A percentile compares a stretch with the other conserved stretches of the same genome.
phyloP scores from a whole-genome alignment of 2,797 vertebrate genomes.

The Podargus strigoides region DNA sequence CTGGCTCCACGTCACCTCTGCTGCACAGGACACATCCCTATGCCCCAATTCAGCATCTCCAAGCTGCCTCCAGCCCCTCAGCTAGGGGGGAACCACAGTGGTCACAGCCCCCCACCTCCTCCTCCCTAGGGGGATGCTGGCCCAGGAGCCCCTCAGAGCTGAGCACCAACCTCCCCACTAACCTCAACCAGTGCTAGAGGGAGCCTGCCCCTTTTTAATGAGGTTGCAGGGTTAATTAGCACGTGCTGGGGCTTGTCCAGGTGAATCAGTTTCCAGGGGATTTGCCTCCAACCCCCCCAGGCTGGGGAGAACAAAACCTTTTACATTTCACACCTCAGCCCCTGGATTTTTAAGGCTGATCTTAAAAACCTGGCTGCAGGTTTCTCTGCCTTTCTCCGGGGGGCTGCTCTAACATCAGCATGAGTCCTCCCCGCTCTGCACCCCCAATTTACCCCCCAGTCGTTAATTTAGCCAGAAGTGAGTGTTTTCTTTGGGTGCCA shows the following conservation, averaged over 20 bases:
- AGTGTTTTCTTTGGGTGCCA: background rate
- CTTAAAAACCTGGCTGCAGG: fast-evolving
- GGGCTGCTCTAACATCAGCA: background rate
- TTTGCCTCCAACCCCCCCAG: background rate
- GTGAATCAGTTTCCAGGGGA: too few species aligned
- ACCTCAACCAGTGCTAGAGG: too few species aligned
- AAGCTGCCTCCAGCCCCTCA: background rate
- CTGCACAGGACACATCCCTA: fast-evolving
- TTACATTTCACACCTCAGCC: background rate
- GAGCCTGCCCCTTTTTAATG: too few species aligned
- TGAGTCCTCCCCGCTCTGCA: too few species aligned
- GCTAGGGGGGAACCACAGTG: fast-evolving
- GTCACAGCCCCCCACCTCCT: background rate
- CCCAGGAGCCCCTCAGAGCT: background rate
- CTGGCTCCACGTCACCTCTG: background rate
- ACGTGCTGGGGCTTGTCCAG: background rate
- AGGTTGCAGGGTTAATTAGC: background rate
- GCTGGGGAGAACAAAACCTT: background rate
- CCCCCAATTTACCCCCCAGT: background rate
- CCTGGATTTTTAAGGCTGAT: background rate
- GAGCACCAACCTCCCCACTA: background rate
- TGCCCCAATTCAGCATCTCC: background rate
- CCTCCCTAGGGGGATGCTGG: too few species aligned
- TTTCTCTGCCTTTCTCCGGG: background rate
- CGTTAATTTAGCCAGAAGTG: background rate